These are phyloP conservation scores for Mycetomoellerius zeteki DNA, from an alignment of 1,140 invertebrate genomes.

Conservation along the genomic window DNA sequence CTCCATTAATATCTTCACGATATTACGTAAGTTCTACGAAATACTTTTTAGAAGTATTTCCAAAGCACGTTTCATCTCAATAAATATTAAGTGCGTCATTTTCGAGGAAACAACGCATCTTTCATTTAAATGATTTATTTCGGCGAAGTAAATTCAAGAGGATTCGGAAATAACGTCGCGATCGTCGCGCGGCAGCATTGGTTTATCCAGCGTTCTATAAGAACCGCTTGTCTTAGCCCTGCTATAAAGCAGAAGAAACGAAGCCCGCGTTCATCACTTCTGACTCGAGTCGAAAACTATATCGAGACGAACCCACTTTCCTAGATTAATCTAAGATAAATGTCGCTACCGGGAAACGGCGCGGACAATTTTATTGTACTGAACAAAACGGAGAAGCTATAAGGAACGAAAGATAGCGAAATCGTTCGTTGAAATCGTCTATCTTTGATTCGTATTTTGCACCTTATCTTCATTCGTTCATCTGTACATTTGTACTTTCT, in stretches of 20 bases:
- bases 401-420: slow-evolving; percentile 9
- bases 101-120: neutral
- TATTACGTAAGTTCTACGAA: neutral
- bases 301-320: slow-evolving; percentile 54
- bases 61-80: neutral
- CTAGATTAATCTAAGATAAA: slow-evolving; percentile 64
- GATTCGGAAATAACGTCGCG: slow-evolving; percentile 37
- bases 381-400: slow-evolving; percentile 19
- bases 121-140: slow-evolving; percentile 21
- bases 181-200: neutral
- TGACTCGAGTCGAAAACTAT: slow-evolving; percentile 52
- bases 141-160: slow-evolving; percentile 15
- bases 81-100: slow-evolving; percentile 3
- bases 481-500: slow-evolving; percentile 47
- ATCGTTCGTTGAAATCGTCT: slow-evolving; percentile 17
- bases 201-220: slow-evolving; percentile 13
- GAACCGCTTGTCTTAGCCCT: slow-evolving; percentile 13
- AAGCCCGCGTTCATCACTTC: slow-evolving; percentile 42
- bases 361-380: slow-evolving; percentile 49
- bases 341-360: slow-evolving; percentile 23
- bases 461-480: neutral
- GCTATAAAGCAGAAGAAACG: slow-evolving; percentile 45
- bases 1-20: neutral
- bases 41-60: slow-evolving; percentile 9
- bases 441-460: slow-evolving; percentile 14